These are phyloP conservation scores for Chalcosyrphus nemorum DNA, from an alignment of 2,888 invertebrate genomes.

Conservation along the genomic window DNA sequence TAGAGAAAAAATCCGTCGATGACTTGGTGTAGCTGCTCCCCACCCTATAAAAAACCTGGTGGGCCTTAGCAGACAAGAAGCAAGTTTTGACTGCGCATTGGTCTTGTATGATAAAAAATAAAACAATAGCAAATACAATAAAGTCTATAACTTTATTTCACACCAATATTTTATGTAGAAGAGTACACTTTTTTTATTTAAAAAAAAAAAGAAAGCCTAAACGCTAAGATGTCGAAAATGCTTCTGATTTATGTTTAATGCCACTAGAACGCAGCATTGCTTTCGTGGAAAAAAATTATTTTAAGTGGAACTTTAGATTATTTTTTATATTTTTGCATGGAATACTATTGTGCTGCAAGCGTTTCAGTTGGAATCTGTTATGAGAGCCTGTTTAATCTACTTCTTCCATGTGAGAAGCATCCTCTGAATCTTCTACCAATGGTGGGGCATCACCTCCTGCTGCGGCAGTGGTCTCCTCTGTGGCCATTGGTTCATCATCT, in stretches of 20 bases:
- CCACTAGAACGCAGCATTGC: constrained; percentile 70
- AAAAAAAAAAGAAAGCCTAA: constrained; percentile 38
- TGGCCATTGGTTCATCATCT: constrained; percentile 92
- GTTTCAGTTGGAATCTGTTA: constrained; percentile 16
- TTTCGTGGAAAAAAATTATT: constrained; percentile 27
- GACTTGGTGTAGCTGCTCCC: no score
- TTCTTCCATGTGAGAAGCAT: constrained; percentile 99
- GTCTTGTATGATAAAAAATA: neutral
- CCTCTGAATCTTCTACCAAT: constrained; percentile 92
- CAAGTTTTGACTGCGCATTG: neutral
- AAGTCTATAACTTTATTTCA: constrained; percentile 65
- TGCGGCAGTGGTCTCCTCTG: constrained; percentile 85
- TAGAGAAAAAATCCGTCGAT: no score
- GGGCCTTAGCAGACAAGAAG: no score
- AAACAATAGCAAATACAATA: constrained; percentile 14
- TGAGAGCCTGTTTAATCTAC: constrained; percentile 90
- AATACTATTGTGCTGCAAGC: constrained; percentile 65
- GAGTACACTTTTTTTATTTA: constrained; percentile 50
- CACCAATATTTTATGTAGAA: constrained; percentile 40
- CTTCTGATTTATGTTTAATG: constrained; percentile 34
- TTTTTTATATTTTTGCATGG: constrained; percentile 10
- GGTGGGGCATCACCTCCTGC: constrained; percentile 89
- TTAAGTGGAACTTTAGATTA: constrained; percentile 4
- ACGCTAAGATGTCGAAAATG: constrained; percentile 36
- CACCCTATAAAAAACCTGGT: no score